A percentile compares a stretch with the other conserved stretches of the same genome.
These are phyloP conservation scores for Neodiprion lecontei DNA, from an alignment of 1,140 invertebrate species.

Conservation along the genomic window DNA sequence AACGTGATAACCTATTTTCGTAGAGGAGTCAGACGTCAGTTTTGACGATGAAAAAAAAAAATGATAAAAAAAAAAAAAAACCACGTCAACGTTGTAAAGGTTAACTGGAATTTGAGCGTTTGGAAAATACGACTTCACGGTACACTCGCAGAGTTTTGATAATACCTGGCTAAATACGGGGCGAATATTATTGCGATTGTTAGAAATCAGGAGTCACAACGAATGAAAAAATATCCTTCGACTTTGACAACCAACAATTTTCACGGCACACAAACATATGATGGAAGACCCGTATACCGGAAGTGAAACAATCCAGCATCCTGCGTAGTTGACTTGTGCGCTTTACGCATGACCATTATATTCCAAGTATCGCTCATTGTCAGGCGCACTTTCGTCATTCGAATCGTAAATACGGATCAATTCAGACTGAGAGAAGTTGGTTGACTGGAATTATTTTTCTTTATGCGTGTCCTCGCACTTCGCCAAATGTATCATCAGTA, in stretches of 20 bases:
- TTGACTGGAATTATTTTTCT: too few species aligned
- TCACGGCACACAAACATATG: not conserved
- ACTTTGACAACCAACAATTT: slow-evolving; percentile 1
- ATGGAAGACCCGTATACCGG: not conserved
- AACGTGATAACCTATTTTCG: slow-evolving; percentile 1
- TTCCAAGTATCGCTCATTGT: too few species aligned
- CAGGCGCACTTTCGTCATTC: too few species aligned
- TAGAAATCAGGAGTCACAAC: too few species aligned
- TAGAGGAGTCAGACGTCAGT: not conserved
- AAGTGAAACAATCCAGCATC: not conserved
- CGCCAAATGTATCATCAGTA: too few species aligned
- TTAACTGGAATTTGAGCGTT: not conserved
- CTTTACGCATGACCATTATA: not conserved
- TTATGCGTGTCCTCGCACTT: too few species aligned
- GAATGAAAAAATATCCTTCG: not conserved
- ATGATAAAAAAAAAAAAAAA: not conserved
- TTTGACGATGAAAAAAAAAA: not conserved
- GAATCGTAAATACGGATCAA: too few species aligned
- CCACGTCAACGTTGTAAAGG: not conserved
- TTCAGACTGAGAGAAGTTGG: too few species aligned
- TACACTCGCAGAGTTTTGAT: too few species aligned
- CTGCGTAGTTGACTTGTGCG: not conserved
- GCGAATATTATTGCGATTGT: too few species aligned
- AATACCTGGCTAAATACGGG: too few species aligned
- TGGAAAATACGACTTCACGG: too few species aligned